Conservation (phyloP, 2,888 invertebrate genomes). For the Pogonocherus hispidulus region DNA sequence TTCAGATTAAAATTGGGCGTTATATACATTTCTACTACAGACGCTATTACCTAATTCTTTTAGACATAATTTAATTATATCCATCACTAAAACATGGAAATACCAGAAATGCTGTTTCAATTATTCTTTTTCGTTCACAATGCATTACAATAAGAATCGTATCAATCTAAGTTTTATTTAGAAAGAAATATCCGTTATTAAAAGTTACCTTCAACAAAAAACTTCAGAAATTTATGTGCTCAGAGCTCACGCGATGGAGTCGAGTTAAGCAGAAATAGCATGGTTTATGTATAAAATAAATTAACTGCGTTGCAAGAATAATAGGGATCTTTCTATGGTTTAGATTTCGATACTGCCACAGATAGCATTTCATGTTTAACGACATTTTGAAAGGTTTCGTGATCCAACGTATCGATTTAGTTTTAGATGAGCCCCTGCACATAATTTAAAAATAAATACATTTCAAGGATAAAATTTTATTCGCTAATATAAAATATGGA, state of each 20-base stretch:
- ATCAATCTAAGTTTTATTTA: slow-evolving; percentile 6
- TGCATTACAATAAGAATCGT: background rate
- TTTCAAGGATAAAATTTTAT: background rate
- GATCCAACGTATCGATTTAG: slow-evolving; percentile 48
- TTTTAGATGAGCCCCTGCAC: slow-evolving; percentile 20
- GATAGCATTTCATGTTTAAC: slow-evolving; percentile 50
- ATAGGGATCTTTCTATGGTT: slow-evolving; percentile 35
- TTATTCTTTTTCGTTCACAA: background rate
- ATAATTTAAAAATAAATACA: background rate
- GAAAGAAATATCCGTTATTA: slow-evolving; percentile 8
- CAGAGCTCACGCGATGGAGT: slow-evolving; percentile 15
- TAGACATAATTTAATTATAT: background rate
- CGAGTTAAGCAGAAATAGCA: slow-evolving; percentile 32
- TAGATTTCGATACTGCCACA: slow-evolving; percentile 35
- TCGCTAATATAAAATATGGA: too few relatives aligned
- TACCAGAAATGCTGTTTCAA: background rate
- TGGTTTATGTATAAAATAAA: slow-evolving; percentile 40
- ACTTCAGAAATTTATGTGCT: slow-evolving; percentile 16
- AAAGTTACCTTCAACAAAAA: slow-evolving; percentile 12
- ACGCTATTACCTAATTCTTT: too few relatives aligned
- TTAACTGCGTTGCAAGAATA: slow-evolving; percentile 42
- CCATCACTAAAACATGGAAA: background rate
- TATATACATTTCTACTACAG: too few relatives aligned
- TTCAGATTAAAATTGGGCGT: too few relatives aligned
- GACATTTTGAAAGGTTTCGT: slow-evolving; percentile 55